Evolutionary conservation across 92 coral and sea anemone genomes (phyloP).

Genomic region (Desmophyllum pertusum): DNA sequence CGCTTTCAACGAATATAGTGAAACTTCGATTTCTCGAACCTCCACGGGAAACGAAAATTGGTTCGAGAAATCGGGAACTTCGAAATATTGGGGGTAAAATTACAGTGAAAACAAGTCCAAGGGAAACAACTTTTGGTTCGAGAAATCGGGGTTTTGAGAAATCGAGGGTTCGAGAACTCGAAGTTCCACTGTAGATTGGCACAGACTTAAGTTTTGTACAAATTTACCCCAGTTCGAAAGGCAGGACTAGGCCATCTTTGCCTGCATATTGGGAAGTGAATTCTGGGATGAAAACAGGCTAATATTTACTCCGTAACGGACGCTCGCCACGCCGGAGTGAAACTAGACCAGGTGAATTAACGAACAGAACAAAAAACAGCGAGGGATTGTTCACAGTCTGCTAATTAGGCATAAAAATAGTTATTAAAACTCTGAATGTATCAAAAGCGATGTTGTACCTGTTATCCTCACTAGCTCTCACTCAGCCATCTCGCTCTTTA

Average conservation of each 20-base stretch:
- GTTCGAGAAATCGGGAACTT: too few relatives aligned
- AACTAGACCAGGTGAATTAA: background rate
- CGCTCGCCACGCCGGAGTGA: background rate
- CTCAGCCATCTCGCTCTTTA: background rate
- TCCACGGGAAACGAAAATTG: too few relatives aligned
- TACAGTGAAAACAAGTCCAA: too few relatives aligned
- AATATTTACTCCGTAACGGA: background rate
- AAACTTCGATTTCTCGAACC: too few relatives aligned
- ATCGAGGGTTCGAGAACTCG: too few relatives aligned
- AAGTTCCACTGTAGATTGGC: too few relatives aligned
- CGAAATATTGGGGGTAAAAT: too few relatives aligned
- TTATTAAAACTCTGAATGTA: background rate
- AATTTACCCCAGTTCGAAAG: background rate
- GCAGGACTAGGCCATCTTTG: too few relatives aligned
- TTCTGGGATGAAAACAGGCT: background rate
- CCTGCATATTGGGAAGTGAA: background rate
- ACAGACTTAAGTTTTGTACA: too few relatives aligned
- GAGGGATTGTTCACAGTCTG: background rate
- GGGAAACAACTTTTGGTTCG: too few relatives aligned
- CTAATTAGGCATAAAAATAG: background rate
- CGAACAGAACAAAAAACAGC: background rate
- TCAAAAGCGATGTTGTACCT: background rate
- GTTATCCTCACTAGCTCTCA: background rate
- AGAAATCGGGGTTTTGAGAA: too few relatives aligned
- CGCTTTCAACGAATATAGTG: too few relatives aligned